Percentiles rank a stretch among this genome's conserved stretches.
Conservation (phyloP, 2,888 invertebrate species). For the Trichogramma evanescens region DNA sequence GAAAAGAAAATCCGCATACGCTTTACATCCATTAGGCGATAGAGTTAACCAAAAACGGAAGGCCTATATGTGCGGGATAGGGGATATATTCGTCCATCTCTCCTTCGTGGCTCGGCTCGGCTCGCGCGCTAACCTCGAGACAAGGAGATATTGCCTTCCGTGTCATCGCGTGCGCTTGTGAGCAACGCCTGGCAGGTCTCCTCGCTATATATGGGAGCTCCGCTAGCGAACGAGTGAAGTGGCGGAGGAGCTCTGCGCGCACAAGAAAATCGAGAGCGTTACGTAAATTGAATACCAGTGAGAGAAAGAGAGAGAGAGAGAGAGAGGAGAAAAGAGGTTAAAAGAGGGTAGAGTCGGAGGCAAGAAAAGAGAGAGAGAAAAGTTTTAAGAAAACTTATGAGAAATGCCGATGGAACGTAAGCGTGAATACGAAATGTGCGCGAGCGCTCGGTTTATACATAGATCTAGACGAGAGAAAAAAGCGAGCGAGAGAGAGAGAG, state of each 20-base stretch:
- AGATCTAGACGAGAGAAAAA: background rate
- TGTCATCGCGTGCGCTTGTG: background rate
- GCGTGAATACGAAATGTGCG: slow-evolving; percentile 33
- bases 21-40: slow-evolving; percentile 23
- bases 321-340: slow-evolving; percentile 23
- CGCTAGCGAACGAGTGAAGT: background rate
- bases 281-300: slow-evolving; percentile 36
- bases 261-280: background rate
- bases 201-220: too few relatives aligned
- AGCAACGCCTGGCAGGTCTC: too few relatives aligned
- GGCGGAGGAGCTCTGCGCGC: background rate
- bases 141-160: background rate
- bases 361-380: background rate
- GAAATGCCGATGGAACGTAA: slow-evolving; percentile 29
- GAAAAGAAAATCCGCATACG: slow-evolving; percentile 17
- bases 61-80: too few relatives aligned
- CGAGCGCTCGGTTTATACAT: slow-evolving; percentile 8
- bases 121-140: background rate
- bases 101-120: background rate
- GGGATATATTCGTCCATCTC: background rate
- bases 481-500: background rate
- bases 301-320: background rate
- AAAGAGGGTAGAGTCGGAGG: slow-evolving; percentile 31
- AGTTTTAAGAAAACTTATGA: slow-evolving; percentile 27
- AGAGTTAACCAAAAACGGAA: background rate